Conservation (phyloP, 2,888 invertebrate species). For the Epistrophe grossulariae region DNA sequence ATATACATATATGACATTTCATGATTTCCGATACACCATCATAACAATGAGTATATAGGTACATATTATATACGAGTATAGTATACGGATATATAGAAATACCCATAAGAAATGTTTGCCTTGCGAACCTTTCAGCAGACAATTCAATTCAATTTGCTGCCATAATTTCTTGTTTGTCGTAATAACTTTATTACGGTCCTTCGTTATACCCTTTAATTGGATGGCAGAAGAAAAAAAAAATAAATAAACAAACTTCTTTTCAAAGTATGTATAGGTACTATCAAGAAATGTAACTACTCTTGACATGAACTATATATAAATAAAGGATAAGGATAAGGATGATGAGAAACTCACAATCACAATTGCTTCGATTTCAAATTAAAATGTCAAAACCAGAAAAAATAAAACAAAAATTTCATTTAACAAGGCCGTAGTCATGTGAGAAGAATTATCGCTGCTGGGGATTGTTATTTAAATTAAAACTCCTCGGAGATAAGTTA, state of each 20-base stretch:
- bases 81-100: background rate
- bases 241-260: slow-evolving; percentile 16
- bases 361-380: slow-evolving; percentile 67
- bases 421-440: background rate
- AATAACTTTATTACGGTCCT: slow-evolving; percentile 44
- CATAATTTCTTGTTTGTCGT: slow-evolving; percentile 27
- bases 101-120: slow-evolving; percentile 16
- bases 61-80: no score
- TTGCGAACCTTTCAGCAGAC: slow-evolving; percentile 25
- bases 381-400: slow-evolving; percentile 33
- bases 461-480: no score
- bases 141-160: slow-evolving; percentile 32
- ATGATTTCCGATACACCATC: slow-evolving; percentile 17
- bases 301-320: background rate
- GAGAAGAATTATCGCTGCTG: no score
- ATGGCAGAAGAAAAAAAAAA: slow-evolving; percentile 22
- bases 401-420: background rate
- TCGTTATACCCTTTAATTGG: slow-evolving; percentile 30
- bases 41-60: slow-evolving; percentile 1
- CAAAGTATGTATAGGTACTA: background rate
- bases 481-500: no score
- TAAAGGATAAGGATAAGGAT: slow-evolving; percentile 9
- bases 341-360: slow-evolving; percentile 28
- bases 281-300: slow-evolving; percentile 3
- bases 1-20: slow-evolving; percentile 4